Evolutionary conservation across 2,797 vertebrate species (phyloP), one percentile per base, ranked within the genome.

Genomic region (Protosalanx chinensis): DNA sequence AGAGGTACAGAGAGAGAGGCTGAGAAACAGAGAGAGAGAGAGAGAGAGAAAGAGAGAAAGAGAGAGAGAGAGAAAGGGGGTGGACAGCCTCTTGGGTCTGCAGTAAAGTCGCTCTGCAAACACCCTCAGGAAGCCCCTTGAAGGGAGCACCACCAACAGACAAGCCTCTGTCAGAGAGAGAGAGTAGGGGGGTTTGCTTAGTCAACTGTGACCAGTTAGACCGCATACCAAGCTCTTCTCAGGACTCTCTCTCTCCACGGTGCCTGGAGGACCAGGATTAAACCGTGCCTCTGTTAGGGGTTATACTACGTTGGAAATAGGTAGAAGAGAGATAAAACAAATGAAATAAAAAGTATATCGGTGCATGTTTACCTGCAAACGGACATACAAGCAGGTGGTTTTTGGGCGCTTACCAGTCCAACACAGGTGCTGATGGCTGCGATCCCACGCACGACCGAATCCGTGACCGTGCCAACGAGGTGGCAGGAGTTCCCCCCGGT

Each of bases 381-480:
- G 41, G 41, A 41, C 33, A 13, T 12, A 41, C 12, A 29, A n/a
- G 13, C 58, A 32, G 8, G 27, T 27, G 32, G 3, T 12, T 1
- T n/a, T 20, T 2, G 20, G 41, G 7, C 75, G 80, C 96, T 95
- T 92, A 99, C 97, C 95, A 99, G 85, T 71, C 97, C 97, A 30
- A 78, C 86, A 76, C 98, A 99, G 46, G 93, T 90, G 86, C 97
- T 99, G 85, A 99, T 89, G 0, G 93, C 93, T 51, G 96, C 96
- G 0, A 82, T 91, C 46, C 96, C 96, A 0, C 65, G 75, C 5
- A 82, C 67, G 0, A 73, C 87, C 0, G 82, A 79, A 20, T 91
- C 85, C 32, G 86, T 81, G 46, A 92, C 95, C 0, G 92, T 92
- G 74, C 98, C 97, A 37, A 85, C 78, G 63, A 96, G 92, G 72